Base-by-base conservation (phyloP, 2,113 vertebrate species). In the Aphyosemion australe region DNA sequence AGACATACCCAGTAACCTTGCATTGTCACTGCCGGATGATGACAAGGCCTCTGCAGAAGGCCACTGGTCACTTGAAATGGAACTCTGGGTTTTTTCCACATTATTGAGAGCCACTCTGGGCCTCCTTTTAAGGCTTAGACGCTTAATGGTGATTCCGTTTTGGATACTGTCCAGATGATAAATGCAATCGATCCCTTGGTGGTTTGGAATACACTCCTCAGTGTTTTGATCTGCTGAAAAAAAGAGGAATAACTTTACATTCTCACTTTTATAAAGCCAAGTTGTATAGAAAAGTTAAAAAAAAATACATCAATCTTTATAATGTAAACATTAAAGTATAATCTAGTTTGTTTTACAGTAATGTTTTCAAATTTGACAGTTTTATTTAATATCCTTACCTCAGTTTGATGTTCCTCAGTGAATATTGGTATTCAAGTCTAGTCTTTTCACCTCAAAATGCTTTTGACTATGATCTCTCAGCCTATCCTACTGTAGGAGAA, bases 11-110 rank as follows among this genome's bases (percentile, higher is more conserved):
- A 92, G 85, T 41, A 90, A 88, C 78, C 92, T 95, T 63, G 89
- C 90, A 55, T 95, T 94, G 90, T 97, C 94, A 45, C 92, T 93
- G 83, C 92, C 94, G 0, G 91, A 70, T 0, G 94, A 94, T 15
- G 94, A 95, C 13, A 96, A 87, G 42, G 95, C 95, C 43, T 97
- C 96, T 0, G 92, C 93, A 49, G 96, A 98, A 60, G 90, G 90
- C 94, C 94, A 95, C 42, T 79, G 84, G 53, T 80, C 88, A 61
- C 92, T 90, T 8, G 90, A 88, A 73, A 80, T 51, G 26, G 83
- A 53, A 21, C 82, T 75, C 21, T 71, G 92, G 41, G 88, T 86
- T 78, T 86, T 81, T 61, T 90, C 89, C 0, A 12, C 78, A 66
- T 89, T 79, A 55, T 78, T 87, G n/a, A 57, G 6, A 76, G 90